Conservation (phyloP, 2,888 invertebrate species). For the Myopa tessellatipennis region DNA sequence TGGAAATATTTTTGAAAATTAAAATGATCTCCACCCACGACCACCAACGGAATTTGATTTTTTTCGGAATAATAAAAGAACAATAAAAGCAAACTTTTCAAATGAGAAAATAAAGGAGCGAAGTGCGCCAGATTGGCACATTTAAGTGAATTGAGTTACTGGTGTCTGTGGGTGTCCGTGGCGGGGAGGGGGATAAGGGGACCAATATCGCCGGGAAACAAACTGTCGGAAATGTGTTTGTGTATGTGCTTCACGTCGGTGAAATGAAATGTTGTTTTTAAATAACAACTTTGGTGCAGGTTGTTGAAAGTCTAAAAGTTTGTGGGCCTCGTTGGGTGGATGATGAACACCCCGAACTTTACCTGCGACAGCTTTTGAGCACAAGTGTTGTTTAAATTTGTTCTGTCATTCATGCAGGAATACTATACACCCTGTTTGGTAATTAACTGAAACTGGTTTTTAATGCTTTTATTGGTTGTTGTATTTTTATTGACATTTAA, state of each 20-base stretch:
- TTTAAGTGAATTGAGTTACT: slow-evolving; percentile 10
- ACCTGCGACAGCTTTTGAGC: slow-evolving; percentile 1
- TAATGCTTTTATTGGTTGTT: no score
- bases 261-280: slow-evolving; percentile 15
- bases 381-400: slow-evolving; percentile 38
- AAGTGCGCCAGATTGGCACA: slow-evolving; percentile 44
- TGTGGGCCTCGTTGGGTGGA: not conserved
- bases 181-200: not conserved
- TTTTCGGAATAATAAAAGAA: slow-evolving; percentile 43
- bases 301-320: slow-evolving; percentile 1
- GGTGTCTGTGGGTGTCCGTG: not conserved
- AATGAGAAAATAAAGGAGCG: slow-evolving; percentile 61
- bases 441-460: no score
- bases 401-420: slow-evolving; percentile 18
- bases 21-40: not conserved
- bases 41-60: slow-evolving; percentile 7
- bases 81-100: slow-evolving; percentile 52
- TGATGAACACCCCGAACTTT: not conserved
- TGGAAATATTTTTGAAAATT: slow-evolving; percentile 14
- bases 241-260: not conserved
- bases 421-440: no score
- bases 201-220: not conserved
- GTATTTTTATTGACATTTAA: no score
- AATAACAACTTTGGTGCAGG: no score
- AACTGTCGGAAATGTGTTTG: not conserved